Conservation (phyloP, 2,888 invertebrate species). For the Diadegma fenestrale region DNA sequence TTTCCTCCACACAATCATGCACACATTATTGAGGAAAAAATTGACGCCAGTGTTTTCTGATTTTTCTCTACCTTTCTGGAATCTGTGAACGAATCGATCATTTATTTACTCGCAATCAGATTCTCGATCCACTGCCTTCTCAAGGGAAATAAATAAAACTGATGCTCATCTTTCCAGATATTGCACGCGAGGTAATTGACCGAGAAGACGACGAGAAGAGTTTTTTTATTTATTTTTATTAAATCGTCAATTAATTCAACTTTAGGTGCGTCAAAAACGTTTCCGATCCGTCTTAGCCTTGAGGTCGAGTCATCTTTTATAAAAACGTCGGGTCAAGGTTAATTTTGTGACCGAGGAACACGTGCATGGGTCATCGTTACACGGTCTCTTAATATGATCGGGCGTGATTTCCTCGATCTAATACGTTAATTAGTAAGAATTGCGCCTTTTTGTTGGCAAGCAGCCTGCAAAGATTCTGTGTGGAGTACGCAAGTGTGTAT, state of each 20-base stretch:
- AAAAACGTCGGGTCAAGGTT: constrained; percentile 47
- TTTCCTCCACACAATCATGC: constrained; percentile 21
- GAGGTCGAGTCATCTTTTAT: neutral
- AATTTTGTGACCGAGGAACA: constrained; percentile 23
- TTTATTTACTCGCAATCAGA: neutral
- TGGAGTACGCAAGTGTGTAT: neutral
- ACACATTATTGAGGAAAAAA: neutral
- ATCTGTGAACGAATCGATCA: neutral
- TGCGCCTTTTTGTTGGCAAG: neutral
- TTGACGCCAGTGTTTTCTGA: neutral
- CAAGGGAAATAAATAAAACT: constrained; percentile 12
- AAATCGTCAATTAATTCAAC: constrained; percentile 49
- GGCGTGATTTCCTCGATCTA: neutral
- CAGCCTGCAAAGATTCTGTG: neutral
- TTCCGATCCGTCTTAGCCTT: constrained; percentile 13
- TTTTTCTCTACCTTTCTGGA: neutral
- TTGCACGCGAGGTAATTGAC: constrained; percentile 34
- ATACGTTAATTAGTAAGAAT: neutral
- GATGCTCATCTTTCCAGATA: neutral
- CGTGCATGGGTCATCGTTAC: neutral
- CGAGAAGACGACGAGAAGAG: constrained; percentile 25
- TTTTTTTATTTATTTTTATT: neutral
- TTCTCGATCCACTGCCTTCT: neutral
- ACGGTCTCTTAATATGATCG: neutral
- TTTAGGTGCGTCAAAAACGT: constrained; percentile 35